Evolutionary conservation across 2,113 vertebrate species (phyloP).

Genomic region (Sterrhoptilus dennistouni): DNA sequence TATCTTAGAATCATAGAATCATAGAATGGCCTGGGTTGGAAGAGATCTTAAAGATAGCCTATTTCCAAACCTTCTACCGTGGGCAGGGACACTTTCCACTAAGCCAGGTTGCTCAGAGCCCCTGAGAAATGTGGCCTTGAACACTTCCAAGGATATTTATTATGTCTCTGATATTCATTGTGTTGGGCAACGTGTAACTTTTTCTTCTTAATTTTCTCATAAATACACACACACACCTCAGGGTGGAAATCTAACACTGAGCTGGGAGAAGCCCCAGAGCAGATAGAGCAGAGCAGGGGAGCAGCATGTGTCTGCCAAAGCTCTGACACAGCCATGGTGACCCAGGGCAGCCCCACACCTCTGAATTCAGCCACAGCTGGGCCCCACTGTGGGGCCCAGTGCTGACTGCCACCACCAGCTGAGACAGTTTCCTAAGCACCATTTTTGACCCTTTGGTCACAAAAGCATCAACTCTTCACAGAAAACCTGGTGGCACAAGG

Average conservation of each 20-base stretch:
- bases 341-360: background rate
- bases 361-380: fast-evolving
- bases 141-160: background rate
- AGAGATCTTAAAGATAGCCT: background rate
- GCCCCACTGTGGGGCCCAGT: fast-evolving
- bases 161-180: background rate
- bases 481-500: background rate
- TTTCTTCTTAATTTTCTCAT: background rate
- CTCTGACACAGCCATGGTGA: background rate
- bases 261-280: background rate
- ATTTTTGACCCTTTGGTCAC: background rate
- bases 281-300: fast-evolving
- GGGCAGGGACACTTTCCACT: background rate
- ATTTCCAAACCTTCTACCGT: background rate
- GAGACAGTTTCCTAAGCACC: background rate
- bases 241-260: background rate
- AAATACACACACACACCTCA: background rate
- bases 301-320: fast-evolving
- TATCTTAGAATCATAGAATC: background rate
- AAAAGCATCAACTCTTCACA: background rate
- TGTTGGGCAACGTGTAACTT: background rate
- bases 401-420: background rate
- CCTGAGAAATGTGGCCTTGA: background rate
- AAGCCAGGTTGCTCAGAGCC: background rate
- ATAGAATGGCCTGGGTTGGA: background rate